Percentiles rank a stretch among this genome's conserved stretches.
Conservation (phyloP, 2,888 invertebrate species). For the Hypercompe scribonia region DNA sequence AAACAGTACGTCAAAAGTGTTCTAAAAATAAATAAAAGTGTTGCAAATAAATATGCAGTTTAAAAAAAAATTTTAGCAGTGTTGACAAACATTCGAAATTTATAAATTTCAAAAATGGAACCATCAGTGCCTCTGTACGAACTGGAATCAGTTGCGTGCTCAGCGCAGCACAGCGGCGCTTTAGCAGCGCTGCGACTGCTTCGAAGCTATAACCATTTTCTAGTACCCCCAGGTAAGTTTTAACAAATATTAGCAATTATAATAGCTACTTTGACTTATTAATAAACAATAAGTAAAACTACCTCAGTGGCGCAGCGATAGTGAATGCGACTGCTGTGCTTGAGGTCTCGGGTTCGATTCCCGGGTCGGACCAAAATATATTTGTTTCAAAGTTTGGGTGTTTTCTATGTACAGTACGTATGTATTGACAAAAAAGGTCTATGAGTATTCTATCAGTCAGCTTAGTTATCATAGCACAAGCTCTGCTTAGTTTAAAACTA, state of each 20-base stretch:
- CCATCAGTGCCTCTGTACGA: conserved; percentile 63
- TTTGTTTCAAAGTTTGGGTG: too few species aligned
- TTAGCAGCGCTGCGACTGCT: conserved; percentile 89
- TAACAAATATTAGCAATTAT: background rate
- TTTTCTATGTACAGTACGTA: too few species aligned
- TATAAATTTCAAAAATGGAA: conserved; percentile 53
- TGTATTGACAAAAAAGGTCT: too few species aligned
- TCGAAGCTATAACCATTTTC: conserved; percentile 89
- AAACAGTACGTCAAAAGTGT: background rate
- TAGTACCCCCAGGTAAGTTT: conserved; percentile 86
- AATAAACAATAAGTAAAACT: too few species aligned
- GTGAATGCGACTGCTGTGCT: too few species aligned
- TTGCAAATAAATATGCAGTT: background rate
- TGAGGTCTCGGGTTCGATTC: too few species aligned
- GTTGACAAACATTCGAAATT: background rate
- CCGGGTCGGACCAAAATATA: too few species aligned
- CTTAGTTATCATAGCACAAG: too few species aligned
- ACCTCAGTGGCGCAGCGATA: too few species aligned
- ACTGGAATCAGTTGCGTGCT: conserved; percentile 62
- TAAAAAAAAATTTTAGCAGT: background rate
- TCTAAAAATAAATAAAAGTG: background rate
- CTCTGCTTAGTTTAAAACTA: too few species aligned
- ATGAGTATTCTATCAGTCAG: too few species aligned
- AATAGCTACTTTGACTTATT: too few species aligned
- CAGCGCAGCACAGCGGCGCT: conserved; percentile 71